phyloP scores from a whole-genome alignment of 1,140 invertebrate species.

The Zaprionus capensis region DNA sequence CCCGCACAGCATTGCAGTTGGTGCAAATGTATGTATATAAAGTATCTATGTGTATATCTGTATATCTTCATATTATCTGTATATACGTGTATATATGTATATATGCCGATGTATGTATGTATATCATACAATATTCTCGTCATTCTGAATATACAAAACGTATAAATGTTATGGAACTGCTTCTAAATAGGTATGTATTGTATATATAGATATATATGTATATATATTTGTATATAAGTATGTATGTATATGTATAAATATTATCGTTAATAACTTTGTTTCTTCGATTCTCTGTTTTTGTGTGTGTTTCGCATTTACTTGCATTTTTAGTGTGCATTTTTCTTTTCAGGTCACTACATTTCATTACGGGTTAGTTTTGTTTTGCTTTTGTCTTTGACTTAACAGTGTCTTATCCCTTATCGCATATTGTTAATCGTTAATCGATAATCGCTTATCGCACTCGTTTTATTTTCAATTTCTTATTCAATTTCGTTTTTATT shows the following conservation, averaged over 20 bases:
- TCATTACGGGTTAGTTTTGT: constrained; percentile 53
- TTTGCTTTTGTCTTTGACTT: constrained; percentile 22
- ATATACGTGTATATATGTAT: constrained; percentile 22
- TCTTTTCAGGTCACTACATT: constrained; percentile 76
- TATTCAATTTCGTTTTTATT: constrained; percentile 10
- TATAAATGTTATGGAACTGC: constrained; percentile 68
- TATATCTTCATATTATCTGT: constrained; percentile 30
- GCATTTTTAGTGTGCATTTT: constrained; percentile 19
- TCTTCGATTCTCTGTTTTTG: constrained; percentile 29
- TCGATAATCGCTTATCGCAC: too few relatives aligned
- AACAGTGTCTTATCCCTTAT: constrained; percentile 15
- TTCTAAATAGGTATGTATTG: constrained; percentile 50
- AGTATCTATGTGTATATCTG: constrained; percentile 18
- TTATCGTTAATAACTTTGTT: constrained; percentile 13
- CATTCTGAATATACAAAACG: constrained; percentile 63
- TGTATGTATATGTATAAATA: constrained; percentile 61
- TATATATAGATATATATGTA: constrained; percentile 26
- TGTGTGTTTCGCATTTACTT: constrained; percentile 21
- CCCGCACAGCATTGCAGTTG: constrained; percentile 60
- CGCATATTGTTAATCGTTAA: constrained; percentile 14
- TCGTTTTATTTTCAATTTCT: constrained; percentile 17
- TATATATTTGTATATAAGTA: constrained; percentile 36
- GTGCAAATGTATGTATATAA: constrained; percentile 36
- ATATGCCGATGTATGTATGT: constrained; percentile 28
- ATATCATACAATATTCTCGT: constrained; percentile 27